Percentiles rank a stretch among this genome's conserved stretches.
These are phyloP conservation scores for Melipona beecheii DNA, from an alignment of 2,888 invertebrate species.

Conservation along the genomic window DNA sequence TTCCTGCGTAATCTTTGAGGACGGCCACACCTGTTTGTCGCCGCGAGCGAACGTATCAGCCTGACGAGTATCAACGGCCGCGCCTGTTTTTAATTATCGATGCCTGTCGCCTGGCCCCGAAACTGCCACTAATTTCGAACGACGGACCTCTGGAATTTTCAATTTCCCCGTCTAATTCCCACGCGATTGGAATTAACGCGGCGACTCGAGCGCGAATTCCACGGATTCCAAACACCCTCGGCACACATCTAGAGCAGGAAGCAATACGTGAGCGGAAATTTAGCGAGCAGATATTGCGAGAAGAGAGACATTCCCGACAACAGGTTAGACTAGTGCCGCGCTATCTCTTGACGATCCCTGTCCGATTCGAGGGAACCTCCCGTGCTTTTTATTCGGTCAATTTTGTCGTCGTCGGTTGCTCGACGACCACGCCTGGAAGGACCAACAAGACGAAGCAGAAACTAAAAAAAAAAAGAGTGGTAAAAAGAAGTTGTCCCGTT, in stretches of 20 bases:
- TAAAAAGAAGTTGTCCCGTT: conserved; percentile 6
- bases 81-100: conserved; percentile 57
- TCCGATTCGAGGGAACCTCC: conserved; percentile 11
- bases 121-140: conserved; percentile 18
- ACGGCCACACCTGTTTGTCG: conserved; percentile 56
- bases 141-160: conserved; percentile 4
- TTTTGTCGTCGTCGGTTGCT: neutral
- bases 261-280: conserved; percentile 20
- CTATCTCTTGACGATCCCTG: conserved; percentile 27
- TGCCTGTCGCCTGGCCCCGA: neutral
- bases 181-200: neutral
- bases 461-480: neutral
- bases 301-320: conserved; percentile 33
- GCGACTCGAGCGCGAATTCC: neutral
- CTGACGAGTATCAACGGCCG: conserved; percentile 28
- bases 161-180: neutral
- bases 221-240: neutral
- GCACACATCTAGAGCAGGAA: neutral
- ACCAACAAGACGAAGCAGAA: conserved; percentile 23
- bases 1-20: conserved; percentile 48
- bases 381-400: conserved; percentile 6
- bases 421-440: conserved; percentile 35
- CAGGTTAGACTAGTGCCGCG: conserved; percentile 16
- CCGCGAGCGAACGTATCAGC: conserved; percentile 1
- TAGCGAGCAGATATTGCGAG: neutral